Conservation (phyloP, 2,888 invertebrate species). For the Exocentrus adspersus region DNA sequence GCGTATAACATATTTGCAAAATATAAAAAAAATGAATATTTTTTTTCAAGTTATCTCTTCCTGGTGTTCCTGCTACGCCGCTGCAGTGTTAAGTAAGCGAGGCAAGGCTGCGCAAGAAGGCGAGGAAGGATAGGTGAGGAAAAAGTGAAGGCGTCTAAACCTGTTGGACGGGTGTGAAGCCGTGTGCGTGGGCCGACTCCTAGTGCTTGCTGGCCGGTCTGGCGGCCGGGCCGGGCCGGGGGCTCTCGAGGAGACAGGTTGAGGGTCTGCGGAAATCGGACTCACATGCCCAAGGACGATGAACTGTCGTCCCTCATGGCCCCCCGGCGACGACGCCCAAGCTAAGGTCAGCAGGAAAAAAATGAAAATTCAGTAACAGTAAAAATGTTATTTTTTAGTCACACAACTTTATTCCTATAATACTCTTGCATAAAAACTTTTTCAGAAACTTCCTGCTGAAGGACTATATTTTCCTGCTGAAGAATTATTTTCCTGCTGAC, state of each 20-base stretch:
- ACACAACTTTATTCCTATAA: no score
- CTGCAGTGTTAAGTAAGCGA: slow-evolving; percentile 34
- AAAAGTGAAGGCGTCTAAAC: slow-evolving; percentile 66
- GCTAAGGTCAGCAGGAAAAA: slow-evolving; percentile 10
- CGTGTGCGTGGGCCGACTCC: slow-evolving; percentile 62
- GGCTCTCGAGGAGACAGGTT: slow-evolving; percentile 48
- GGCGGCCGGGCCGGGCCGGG: slow-evolving; percentile 31
- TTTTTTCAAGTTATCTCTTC: background rate
- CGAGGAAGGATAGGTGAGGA: slow-evolving; percentile 48
- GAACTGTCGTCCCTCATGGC: no score
- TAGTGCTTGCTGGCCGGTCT: no score
- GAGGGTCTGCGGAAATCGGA: slow-evolving; percentile 50
- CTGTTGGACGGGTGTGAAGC: slow-evolving; percentile 64
- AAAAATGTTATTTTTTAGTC: no score
- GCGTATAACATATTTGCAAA: no score
- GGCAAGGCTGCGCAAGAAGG: slow-evolving; percentile 41
- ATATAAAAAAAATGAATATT: background rate
- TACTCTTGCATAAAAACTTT: no score
- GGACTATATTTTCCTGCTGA: no score
- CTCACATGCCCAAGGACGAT: slow-evolving; percentile 52
- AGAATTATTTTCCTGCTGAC: no score
- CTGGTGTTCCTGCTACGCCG: slow-evolving; percentile 25
- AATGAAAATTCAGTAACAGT: no score
- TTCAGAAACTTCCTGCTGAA: no score
- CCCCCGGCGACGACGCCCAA: slow-evolving; percentile 27